Evolutionary conservation across 2,797 vertebrate genomes (phyloP).

Genomic region (Hyperoplus lanceolatus): DNA sequence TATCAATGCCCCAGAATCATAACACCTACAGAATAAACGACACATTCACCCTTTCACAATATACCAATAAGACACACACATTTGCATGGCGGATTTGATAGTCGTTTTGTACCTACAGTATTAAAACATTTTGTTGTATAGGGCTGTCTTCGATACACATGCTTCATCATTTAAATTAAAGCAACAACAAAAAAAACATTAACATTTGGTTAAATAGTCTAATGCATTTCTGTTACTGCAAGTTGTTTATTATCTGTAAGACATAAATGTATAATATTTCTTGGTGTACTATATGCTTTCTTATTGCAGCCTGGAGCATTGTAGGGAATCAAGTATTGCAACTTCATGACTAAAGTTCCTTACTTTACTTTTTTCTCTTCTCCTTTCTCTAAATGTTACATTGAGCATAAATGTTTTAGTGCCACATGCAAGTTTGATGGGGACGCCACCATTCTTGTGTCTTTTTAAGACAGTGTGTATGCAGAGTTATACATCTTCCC

Average conservation of each 20-base stretch:
- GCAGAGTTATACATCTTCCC: conserved; percentile 25
- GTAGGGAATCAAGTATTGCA: conserved; percentile 33
- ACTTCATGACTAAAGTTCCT: conserved; percentile 52
- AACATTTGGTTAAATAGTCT: no score
- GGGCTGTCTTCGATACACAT: no score
- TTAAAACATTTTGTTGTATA: no score
- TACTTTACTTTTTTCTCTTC: conserved; percentile 30
- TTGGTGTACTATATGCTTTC: neutral
- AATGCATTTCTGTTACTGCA: conserved; percentile 1
- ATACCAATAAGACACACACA: neutral
- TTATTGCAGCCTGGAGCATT: neutral
- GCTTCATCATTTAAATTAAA: no score
- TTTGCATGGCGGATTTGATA: no score
- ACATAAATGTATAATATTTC: neutral
- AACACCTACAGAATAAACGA: neutral
- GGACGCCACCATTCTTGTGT: conserved; percentile 59
- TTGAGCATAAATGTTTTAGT: conserved; percentile 81
- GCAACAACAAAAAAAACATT: no score
- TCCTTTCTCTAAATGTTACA: conserved; percentile 77
- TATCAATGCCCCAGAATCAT: neutral
- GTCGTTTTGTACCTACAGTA: no score
- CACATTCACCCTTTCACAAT: neutral
- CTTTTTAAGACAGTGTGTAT: conserved; percentile 61
- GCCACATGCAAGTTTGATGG: conserved; percentile 81
- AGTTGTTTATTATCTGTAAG: neutral